phyloP scores from a whole-genome alignment of 2,113 vertebrate genomes.

The Myodes glareolus region DNA sequence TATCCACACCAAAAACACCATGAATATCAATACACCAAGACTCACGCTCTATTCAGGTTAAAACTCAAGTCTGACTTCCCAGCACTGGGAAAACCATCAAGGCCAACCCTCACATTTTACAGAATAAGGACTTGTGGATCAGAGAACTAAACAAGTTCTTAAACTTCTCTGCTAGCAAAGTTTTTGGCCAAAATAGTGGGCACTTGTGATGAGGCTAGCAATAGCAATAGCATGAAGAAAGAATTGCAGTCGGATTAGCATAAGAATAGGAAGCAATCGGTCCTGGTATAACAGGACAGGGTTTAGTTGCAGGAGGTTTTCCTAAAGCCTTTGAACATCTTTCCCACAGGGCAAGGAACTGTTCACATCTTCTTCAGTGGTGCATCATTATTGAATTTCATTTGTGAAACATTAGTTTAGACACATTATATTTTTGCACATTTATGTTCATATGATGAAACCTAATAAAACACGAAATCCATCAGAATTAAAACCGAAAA shows the following conservation, averaged over 20 bases:
- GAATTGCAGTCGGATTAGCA: background rate
- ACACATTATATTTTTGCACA: background rate
- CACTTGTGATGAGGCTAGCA: background rate
- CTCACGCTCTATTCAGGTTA: background rate
- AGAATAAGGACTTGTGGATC: slow-evolving; percentile 32
- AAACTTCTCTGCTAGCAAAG: background rate
- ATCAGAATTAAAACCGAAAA: background rate
- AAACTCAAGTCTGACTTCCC: background rate
- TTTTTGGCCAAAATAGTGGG: background rate
- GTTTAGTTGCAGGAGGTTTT: background rate
- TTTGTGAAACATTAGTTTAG: background rate
- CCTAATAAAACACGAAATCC: background rate
- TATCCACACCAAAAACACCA: background rate
- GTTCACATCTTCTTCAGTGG: background rate
- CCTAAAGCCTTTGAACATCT: background rate
- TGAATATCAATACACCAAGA: background rate
- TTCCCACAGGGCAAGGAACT: background rate
- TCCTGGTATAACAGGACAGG: background rate
- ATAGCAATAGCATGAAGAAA: background rate
- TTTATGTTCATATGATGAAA: no score
- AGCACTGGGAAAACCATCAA: background rate
- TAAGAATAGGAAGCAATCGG: background rate
- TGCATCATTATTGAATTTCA: background rate
- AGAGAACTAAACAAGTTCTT: slow-evolving; percentile 4
- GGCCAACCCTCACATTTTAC: background rate